These are phyloP conservation scores for Cariama cristata DNA, from an alignment of 2,113 vertebrate species.

Conservation along the genomic window DNA sequence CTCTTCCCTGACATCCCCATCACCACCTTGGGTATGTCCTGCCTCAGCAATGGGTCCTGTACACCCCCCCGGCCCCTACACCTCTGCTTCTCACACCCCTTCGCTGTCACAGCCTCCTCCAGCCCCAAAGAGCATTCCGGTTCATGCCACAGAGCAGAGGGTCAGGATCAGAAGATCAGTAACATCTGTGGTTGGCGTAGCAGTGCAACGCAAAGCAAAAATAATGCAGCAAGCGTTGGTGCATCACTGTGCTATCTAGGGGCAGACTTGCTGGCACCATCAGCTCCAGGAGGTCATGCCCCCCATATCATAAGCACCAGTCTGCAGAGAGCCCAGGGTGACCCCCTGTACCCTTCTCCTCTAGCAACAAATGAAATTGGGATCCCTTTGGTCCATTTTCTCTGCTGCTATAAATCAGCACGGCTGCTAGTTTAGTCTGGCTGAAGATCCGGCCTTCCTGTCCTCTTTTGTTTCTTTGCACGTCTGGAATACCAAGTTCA, in stretches of 20 bases:
- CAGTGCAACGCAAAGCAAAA: neutral
- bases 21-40: neutral
- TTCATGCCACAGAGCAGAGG: neutral
- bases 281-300: neutral
- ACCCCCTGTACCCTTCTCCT: neutral
- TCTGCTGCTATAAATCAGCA: neutral
- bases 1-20: neutral
- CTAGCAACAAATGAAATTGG: neutral
- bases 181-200: neutral
- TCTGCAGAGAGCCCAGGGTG: neutral
- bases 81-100: neutral
- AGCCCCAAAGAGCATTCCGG: neutral
- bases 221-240: rapidly evolving
- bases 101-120: neutral
- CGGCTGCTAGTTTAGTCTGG: neutral
- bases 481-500: neutral
- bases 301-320: neutral
- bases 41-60: neutral
- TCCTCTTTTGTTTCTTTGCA: neutral
- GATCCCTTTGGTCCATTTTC: neutral
- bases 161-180: neutral
- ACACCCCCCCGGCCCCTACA: neutral
- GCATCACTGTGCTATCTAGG: neutral
- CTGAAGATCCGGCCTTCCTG: neutral
- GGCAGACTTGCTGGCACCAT: neutral